Percentiles rank a stretch among this genome's conserved stretches.
Evolutionary conservation across 2,113 vertebrate species (phyloP).

Genomic region (Tachysurus vachellii): DNA sequence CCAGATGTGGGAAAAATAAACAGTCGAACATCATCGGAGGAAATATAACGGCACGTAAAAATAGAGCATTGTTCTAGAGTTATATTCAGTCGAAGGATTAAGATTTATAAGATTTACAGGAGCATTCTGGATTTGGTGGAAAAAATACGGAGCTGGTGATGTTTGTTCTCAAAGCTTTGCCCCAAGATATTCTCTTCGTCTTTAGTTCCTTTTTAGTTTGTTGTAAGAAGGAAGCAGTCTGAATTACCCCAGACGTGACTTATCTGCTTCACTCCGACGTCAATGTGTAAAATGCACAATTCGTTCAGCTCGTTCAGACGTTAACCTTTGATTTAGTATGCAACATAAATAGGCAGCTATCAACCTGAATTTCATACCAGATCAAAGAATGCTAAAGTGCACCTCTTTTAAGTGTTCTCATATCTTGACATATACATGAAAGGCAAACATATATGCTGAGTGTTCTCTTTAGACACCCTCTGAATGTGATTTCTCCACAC

Average conservation of each 20-base stretch:
- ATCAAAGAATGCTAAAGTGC: not conserved
- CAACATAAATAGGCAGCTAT: conserved; percentile 10
- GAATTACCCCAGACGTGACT: not conserved
- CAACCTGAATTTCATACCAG: conserved; percentile 8
- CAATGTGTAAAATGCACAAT: not conserved
- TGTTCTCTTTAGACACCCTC: not conserved
- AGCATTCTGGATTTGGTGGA: not conserved
- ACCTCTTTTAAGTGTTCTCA: not conserved
- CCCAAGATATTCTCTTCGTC: not conserved
- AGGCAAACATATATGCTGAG: not conserved
- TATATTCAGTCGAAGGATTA: conserved; percentile 18
- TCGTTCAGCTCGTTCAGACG: conserved; percentile 30
- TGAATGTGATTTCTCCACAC: not conserved
- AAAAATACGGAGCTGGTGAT: not conserved
- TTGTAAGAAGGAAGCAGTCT: not conserved
- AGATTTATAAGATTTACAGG: conserved; percentile 29
- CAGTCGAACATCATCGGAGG: conserved; percentile 17
- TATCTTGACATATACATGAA: not conserved
- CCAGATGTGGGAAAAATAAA: conserved; percentile 32
- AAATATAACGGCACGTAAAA: conserved; percentile 30
- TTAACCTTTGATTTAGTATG: conserved; percentile 53
- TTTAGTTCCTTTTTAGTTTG: not conserved
- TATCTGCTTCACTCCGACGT: not conserved
- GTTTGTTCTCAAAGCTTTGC: not conserved
- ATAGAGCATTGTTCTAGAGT: conserved; percentile 36